phyloP scores from a whole-genome alignment of 2,888 invertebrate genomes.

The Agrochola circellaris region DNA sequence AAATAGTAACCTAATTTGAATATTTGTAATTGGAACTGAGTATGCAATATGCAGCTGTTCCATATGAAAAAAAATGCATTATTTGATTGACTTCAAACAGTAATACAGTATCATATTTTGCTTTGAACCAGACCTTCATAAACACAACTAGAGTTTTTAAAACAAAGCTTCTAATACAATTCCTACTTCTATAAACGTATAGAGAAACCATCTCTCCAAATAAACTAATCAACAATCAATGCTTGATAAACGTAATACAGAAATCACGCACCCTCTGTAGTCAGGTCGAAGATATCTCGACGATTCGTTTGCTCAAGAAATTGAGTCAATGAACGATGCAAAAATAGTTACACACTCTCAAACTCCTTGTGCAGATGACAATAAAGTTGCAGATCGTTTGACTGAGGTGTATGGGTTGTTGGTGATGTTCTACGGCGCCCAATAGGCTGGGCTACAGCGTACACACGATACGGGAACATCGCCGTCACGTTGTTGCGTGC shows the following conservation, averaged over 20 bases:
- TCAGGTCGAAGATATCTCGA: slow-evolving; percentile 61
- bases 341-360: slow-evolving; percentile 31
- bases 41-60: not conserved
- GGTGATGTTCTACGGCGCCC: slow-evolving; percentile 69
- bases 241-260: slow-evolving; percentile 65
- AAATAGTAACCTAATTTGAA: not conserved
- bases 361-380: not conserved
- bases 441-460: slow-evolving; percentile 70
- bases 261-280: slow-evolving; percentile 66
- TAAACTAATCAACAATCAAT: slow-evolving; percentile 62
- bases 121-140: not conserved
- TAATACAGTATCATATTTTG: not conserved
- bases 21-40: not conserved
- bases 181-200: not conserved
- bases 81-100: not conserved
- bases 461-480: slow-evolving; percentile 71
- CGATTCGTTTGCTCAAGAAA: slow-evolving; percentile 77
- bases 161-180: not conserved
- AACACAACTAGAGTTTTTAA: not conserved
- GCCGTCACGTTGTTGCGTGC: slow-evolving; percentile 71
- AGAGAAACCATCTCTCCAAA: slow-evolving; percentile 14
- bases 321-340: slow-evolving; percentile 74
- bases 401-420: not conserved
- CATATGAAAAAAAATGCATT: no score
- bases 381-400: slow-evolving; percentile 41